phyloP scores from a whole-genome alignment of 2,797 vertebrate genomes.

The Podarcis lilfordi region DNA sequence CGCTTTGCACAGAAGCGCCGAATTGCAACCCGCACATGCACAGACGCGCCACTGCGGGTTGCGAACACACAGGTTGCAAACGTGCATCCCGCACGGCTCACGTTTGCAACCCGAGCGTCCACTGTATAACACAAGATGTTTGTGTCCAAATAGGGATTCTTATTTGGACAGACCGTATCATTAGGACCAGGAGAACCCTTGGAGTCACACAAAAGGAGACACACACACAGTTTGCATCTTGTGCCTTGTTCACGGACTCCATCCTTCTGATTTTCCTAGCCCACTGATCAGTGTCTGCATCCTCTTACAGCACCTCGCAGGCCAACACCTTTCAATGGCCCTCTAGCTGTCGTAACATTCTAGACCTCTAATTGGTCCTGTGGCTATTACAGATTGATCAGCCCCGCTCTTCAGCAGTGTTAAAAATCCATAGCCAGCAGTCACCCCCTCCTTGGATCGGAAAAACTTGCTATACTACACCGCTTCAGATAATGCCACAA shows the following conservation, averaged over 20 bases:
- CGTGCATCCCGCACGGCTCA: too few relatives aligned
- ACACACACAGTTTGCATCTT: not conserved
- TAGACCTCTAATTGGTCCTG: slow-evolving; percentile 42
- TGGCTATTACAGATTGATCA: slow-evolving; percentile 22
- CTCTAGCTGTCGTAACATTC: slow-evolving; percentile 25
- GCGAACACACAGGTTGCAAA: too few relatives aligned
- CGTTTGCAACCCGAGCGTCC: too few relatives aligned
- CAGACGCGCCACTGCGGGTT: rapidly evolving
- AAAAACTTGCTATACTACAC: slow-evolving; percentile 25
- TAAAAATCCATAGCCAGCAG: slow-evolving; percentile 50
- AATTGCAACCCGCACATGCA: too few relatives aligned
- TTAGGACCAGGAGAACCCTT: not conserved
- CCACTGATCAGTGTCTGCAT: not conserved
- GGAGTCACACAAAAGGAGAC: not conserved
- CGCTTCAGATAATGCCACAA: slow-evolving; percentile 34
- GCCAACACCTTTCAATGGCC: not conserved
- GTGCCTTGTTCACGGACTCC: not conserved
- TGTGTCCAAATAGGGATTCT: not conserved
- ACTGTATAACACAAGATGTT: not conserved
- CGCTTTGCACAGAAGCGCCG: rapidly evolving
- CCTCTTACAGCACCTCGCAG: slow-evolving; percentile 19
- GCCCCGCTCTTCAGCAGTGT: not conserved
- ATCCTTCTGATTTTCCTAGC: not conserved
- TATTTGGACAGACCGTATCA: not conserved
- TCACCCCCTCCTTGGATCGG: slow-evolving; percentile 45